Conservation (phyloP, 2,888 invertebrate genomes). For the Sarcophaga caerulescens region DNA sequence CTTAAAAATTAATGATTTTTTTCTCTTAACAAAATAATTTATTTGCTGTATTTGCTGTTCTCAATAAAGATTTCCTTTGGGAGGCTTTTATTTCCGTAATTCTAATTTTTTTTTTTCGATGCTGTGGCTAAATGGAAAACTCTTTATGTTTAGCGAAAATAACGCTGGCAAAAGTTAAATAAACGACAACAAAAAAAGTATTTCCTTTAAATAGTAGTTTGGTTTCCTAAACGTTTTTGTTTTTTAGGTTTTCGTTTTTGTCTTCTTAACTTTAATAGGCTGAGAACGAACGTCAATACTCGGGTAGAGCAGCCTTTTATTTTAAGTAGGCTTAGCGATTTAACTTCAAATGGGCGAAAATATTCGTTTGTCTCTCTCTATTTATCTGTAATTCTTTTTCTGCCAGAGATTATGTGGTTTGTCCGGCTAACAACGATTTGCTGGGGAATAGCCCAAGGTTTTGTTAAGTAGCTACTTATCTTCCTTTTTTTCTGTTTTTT, state of each 20-base stretch:
- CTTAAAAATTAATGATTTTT: background rate
- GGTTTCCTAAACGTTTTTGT: slow-evolving; percentile 63
- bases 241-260: no score
- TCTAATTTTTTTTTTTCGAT: background rate
- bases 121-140: slow-evolving; percentile 33
- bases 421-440: slow-evolving; percentile 47
- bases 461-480: slow-evolving; percentile 64
- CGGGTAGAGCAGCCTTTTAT: slow-evolving; percentile 44
- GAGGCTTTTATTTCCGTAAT: slow-evolving; percentile 22
- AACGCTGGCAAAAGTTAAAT: background rate
- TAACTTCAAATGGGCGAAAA: slow-evolving; percentile 56
- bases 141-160: slow-evolving; percentile 45
- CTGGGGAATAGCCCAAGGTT: slow-evolving; percentile 38
- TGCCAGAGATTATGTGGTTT: slow-evolving; percentile 55
- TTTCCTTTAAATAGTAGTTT: slow-evolving; percentile 64
- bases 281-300: slow-evolving; percentile 17
- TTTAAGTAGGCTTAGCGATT: slow-evolving; percentile 70
- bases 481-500: background rate
- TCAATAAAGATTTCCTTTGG: slow-evolving; percentile 50
- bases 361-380: background rate
- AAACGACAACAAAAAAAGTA: slow-evolving; percentile 10
- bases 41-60: slow-evolving; percentile 12
- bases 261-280: slow-evolving; percentile 16
- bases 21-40: slow-evolving; percentile 25
- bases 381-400: slow-evolving; percentile 11